These are phyloP conservation scores for Laothoe populi DNA, from an alignment of 2,888 invertebrate species.

Conservation along the genomic window DNA sequence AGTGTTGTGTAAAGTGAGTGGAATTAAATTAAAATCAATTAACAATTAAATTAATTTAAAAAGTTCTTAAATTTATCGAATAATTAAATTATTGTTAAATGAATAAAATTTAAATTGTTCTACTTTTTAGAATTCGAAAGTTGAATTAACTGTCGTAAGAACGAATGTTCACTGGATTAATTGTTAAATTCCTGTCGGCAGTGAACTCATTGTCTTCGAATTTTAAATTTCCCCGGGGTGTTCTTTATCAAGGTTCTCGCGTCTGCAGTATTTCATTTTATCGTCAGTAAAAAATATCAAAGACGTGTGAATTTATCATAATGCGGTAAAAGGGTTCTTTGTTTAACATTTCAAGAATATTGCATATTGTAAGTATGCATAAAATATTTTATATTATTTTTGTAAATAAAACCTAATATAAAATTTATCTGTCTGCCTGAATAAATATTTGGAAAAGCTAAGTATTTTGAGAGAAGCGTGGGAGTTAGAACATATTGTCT, in stretches of 20 bases:
- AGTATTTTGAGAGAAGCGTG: too few species aligned
- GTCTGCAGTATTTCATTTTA: not conserved
- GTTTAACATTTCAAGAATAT: not conserved
- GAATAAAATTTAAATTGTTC: not conserved
- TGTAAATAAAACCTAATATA: too few species aligned
- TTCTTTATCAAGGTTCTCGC: not conserved
- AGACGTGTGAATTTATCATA: not conserved
- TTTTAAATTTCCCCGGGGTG: conserved; percentile 15
- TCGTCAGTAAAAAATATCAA: not conserved
- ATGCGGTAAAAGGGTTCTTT: conserved; percentile 3
- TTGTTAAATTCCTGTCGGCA: not conserved
- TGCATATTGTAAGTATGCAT: not conserved
- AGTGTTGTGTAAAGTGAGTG: conserved; percentile 18
- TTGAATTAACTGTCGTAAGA: conserved; percentile 4
- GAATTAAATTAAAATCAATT: conserved; percentile 13
- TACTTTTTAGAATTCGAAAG: not conserved
- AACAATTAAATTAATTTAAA: conserved; percentile 4
- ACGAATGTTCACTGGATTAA: not conserved
- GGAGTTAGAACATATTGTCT: too few species aligned
- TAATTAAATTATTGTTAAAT: not conserved
- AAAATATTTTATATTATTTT: too few species aligned
- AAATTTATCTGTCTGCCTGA: too few species aligned
- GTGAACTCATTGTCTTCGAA: not conserved
- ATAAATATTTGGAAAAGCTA: too few species aligned
- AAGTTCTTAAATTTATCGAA: not conserved